Percentiles rank a stretch among this genome's conserved stretches.
phyloP scores from a whole-genome alignment of 2,888 invertebrate species.

The Aromia moschata region DNA sequence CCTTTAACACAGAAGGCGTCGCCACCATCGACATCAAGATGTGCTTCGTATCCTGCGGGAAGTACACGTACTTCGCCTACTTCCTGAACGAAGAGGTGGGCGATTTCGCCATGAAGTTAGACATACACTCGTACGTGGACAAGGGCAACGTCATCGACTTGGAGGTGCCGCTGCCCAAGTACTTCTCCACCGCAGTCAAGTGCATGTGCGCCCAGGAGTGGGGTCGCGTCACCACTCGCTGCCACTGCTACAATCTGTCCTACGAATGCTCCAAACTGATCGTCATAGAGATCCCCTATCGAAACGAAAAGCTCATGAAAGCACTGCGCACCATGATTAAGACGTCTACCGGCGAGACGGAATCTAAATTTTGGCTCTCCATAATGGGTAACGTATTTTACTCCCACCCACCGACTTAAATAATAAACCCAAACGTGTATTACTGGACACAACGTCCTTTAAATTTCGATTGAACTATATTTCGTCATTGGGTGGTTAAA shows the following conservation, averaged over 20 bases:
- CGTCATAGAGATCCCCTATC: conserved; percentile 48
- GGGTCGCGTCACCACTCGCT: conserved; percentile 40
- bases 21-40: conserved; percentile 20
- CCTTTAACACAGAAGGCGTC: conserved; percentile 29
- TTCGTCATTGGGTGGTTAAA: no score
- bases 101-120: conserved; percentile 50
- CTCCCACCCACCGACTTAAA: no score
- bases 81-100: conserved; percentile 49
- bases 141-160: conserved; percentile 25
- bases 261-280: conserved; percentile 49
- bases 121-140: conserved; percentile 24
- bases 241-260: conserved; percentile 9
- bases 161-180: conserved; percentile 34
- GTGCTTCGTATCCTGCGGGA: conserved; percentile 35
- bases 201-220: conserved; percentile 22
- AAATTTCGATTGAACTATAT: no score
- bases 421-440: no score
- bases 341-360: conserved; percentile 37
- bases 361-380: conserved; percentile 48
- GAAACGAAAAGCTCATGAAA: conserved; percentile 49
- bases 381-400: conserved; percentile 42
- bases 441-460: no score
- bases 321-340: conserved; percentile 44
- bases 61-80: conserved; percentile 40
- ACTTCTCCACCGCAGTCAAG: conserved; percentile 26